Percentiles rank a stretch among this genome's conserved stretches.
These are phyloP conservation scores for Macrophya annulata DNA, from an alignment of 2,888 invertebrate genomes.

Conservation along the genomic window DNA sequence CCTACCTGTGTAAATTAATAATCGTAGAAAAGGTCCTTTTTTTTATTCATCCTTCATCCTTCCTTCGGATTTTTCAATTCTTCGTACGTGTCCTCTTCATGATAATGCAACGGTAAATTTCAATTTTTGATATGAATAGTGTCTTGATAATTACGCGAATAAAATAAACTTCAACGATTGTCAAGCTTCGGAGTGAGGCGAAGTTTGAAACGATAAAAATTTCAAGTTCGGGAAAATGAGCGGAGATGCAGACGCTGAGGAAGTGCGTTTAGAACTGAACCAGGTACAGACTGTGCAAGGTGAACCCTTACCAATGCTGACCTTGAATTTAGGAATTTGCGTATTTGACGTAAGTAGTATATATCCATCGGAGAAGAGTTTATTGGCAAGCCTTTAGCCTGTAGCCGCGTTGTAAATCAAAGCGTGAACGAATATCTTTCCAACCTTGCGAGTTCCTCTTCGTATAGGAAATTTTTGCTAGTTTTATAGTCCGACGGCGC, in stretches of 20 bases:
- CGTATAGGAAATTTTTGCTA: neutral
- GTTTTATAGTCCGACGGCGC: constrained; percentile 50
- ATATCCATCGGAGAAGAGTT: constrained; percentile 26
- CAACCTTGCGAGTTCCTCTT: neutral
- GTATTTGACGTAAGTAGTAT: constrained; percentile 59
- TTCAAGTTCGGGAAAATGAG: neutral
- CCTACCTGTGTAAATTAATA: neutral
- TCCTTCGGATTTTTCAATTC: neutral
- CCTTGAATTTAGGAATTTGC: constrained; percentile 77
- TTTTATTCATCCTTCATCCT: neutral
- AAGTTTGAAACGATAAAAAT: neutral
- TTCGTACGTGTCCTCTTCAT: neutral
- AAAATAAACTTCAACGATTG: neutral
- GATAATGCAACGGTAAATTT: neutral
- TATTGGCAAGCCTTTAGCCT: constrained; percentile 61
- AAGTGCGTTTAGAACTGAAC: constrained; percentile 36
- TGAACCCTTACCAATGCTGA: constrained; percentile 65
- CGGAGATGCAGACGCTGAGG: constrained; percentile 3
- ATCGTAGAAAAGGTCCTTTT: neutral
- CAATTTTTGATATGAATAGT: neutral
- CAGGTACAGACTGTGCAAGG: constrained; percentile 50
- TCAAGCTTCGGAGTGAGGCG: neutral
- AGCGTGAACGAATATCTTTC: constrained; percentile 61
- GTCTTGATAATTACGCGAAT: neutral
- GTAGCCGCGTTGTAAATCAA: constrained; percentile 73